Evolutionary conservation across 1,140 invertebrate genomes (phyloP), one percentile per base, ranked within the genome.

Genomic region (Drosophila hydei): DNA sequence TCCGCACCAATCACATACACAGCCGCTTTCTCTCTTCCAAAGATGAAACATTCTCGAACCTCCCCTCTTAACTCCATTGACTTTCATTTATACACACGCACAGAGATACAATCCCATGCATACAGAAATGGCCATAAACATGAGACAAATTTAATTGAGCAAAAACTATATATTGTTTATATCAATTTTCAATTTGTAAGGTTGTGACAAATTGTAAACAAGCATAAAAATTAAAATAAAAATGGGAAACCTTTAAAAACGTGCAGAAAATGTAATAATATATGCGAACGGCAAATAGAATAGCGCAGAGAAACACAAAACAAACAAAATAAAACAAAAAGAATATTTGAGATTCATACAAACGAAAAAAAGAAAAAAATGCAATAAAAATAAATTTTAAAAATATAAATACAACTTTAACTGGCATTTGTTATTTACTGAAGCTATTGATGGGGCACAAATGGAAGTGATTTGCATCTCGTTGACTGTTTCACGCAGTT

Each of bases 151-250:
- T 81, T 77, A 50, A 76, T 75, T 68, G 78, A 71, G 69, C 73
- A 63, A 54, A 75, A 77, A 77, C 68, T 77, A 76, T 75, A 58
- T 89, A 79, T 89, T 89, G 80, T 78, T 85, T 81, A 79, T 84
- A 85, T 89, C 79, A 81, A 89, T 90, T 90, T 90, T 89, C 89
- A 91, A 90, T 90, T 91, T 91, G 89, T 91, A 91, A 91, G 89
- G 89, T 91, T 91, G 89, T 91, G 89, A 91, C 85, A 91, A 91
- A 88, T 90, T 90, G 85, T 88, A 88, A 90, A 89, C 77, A 90
- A 88, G 77, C 72, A 79, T 54, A 79, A 33, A 79, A 65, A 58
- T 60, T 36, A 70, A 63, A 78, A 78, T 62, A 62, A 62, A 60
- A 70, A 78, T 75, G 75, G 56, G 55, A 77, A 89, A 76, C 76